A percentile compares a stretch with the other conserved stretches of the same genome.
Evolutionary conservation across 1,140 invertebrate species (phyloP).

Genomic region (Drosophila dunni): DNA sequence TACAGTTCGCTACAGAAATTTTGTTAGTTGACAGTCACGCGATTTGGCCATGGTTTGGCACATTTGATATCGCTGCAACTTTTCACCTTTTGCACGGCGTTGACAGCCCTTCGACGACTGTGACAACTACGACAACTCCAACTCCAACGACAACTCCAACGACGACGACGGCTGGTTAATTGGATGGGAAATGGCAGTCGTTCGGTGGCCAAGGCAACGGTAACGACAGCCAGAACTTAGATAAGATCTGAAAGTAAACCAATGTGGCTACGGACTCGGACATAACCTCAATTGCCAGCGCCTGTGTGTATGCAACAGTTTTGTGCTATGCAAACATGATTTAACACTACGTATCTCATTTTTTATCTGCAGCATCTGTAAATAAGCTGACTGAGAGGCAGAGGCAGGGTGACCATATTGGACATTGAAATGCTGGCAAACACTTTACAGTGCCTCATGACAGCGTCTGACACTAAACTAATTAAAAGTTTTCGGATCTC

Average conservation of each 20-base stretch:
- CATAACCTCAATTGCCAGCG: slow-evolving; percentile 35
- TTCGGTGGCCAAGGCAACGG: slow-evolving; percentile 5
- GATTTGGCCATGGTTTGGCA: slow-evolving; percentile 63
- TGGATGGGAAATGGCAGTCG: slow-evolving; percentile 49
- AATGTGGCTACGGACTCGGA: slow-evolving; percentile 10
- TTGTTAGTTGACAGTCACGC: slow-evolving; percentile 66
- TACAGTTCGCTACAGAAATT: slow-evolving; percentile 6
- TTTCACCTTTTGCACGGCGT: slow-evolving; percentile 68
- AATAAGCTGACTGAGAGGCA: slow-evolving; percentile 5
- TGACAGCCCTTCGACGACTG: slow-evolving; percentile 33
- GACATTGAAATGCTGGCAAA: slow-evolving; percentile 23
- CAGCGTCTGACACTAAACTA: slow-evolving; percentile 69
- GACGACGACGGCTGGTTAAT: slow-evolving; percentile 62
- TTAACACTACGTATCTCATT: slow-evolving; percentile 51
- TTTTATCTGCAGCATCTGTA: slow-evolving; percentile 50
- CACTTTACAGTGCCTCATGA: slow-evolving; percentile 4
- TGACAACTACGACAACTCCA: too few relatives aligned
- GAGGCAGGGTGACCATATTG: slow-evolving; percentile 1
- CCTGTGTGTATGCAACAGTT: slow-evolving; percentile 32
- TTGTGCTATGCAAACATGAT: slow-evolving; percentile 38
- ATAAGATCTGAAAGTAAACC: slow-evolving; percentile 40
- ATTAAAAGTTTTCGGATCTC: slow-evolving; percentile 66
- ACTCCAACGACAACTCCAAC: too few relatives aligned
- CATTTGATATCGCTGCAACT: slow-evolving; percentile 77
- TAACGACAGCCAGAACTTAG: background rate